These are phyloP conservation scores for Loripinus fragilis DNA, from an alignment of 2,888 invertebrate genomes.

Conservation along the genomic window DNA sequence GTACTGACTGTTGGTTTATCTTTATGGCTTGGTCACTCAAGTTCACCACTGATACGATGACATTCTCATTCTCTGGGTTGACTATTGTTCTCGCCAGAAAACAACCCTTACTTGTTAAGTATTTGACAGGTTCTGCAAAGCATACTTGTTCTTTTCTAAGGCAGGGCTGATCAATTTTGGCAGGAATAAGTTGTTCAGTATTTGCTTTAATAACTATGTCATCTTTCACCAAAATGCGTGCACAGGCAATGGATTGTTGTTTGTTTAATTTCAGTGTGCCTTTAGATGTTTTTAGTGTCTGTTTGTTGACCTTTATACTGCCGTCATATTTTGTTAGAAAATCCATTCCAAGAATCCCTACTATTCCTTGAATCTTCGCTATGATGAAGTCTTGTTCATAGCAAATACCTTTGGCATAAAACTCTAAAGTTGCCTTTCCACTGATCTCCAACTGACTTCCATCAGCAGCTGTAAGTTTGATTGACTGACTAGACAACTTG, in stretches of 20 bases:
- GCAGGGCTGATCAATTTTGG: background rate
- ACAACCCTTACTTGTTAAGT: background rate
- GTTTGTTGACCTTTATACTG: constrained; percentile 8
- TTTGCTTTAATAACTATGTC: background rate
- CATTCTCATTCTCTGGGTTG: background rate
- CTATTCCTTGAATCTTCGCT: background rate
- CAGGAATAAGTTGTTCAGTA: constrained; percentile 5
- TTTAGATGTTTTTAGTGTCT: background rate
- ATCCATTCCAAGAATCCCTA: constrained; percentile 19
- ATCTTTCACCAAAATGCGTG: background rate
- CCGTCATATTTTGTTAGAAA: constrained; percentile 16
- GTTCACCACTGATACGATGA: background rate
- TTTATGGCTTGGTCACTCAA: constrained; percentile 4
- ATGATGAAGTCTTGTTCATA: background rate
- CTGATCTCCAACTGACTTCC: background rate
- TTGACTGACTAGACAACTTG: background rate
- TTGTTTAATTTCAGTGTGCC: constrained; percentile 9
- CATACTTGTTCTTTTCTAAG: background rate
- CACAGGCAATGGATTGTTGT: background rate
- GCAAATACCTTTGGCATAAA: background rate
- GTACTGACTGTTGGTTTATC: background rate
- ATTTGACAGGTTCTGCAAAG: background rate
- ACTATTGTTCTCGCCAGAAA: background rate
- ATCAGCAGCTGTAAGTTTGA: constrained; percentile 16
- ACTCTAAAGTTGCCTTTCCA: background rate